Evolutionary conservation across 2,797 vertebrate genomes (phyloP).

Genomic region (Characodon lateralis): DNA sequence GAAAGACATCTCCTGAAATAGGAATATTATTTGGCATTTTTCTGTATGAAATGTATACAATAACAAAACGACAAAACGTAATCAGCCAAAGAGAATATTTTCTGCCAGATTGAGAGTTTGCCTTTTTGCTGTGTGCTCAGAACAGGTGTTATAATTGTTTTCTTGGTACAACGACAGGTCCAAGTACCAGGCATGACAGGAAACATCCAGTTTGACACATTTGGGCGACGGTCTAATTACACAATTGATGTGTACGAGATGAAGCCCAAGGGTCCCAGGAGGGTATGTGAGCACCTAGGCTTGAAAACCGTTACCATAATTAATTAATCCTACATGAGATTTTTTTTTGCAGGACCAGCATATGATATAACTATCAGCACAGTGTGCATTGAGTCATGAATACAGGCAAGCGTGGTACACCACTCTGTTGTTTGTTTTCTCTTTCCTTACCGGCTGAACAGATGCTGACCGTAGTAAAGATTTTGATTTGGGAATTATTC

Average conservation of each 20-base stretch:
- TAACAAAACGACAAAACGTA: background rate
- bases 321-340: constrained; percentile 10
- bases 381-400: constrained; percentile 11
- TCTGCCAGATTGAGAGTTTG: background rate
- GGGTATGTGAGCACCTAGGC: constrained; percentile 79
- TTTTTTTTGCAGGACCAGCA: constrained; percentile 10
- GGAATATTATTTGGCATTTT: background rate
- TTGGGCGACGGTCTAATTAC: constrained; percentile 94
- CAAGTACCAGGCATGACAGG: constrained; percentile 98
- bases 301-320: constrained; percentile 23
- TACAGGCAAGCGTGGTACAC: background rate
- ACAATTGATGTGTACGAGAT: constrained; percentile 98
- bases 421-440: constrained; percentile 23
- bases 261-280: constrained; percentile 88
- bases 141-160: constrained; percentile 27
- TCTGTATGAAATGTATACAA: background rate
- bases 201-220: constrained; percentile 98
- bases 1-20: background rate
- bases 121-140: background rate
- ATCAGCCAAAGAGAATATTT: background rate
- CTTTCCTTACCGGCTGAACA: constrained; percentile 23
- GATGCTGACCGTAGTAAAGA: constrained; percentile 31
- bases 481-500: constrained; percentile 37
- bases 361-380: constrained; percentile 6
- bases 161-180: constrained; percentile 81